Evolutionary conservation across 2,888 invertebrate genomes (phyloP), one percentile per base, ranked within the genome.

Genomic region (Tiliacea citrago): DNA sequence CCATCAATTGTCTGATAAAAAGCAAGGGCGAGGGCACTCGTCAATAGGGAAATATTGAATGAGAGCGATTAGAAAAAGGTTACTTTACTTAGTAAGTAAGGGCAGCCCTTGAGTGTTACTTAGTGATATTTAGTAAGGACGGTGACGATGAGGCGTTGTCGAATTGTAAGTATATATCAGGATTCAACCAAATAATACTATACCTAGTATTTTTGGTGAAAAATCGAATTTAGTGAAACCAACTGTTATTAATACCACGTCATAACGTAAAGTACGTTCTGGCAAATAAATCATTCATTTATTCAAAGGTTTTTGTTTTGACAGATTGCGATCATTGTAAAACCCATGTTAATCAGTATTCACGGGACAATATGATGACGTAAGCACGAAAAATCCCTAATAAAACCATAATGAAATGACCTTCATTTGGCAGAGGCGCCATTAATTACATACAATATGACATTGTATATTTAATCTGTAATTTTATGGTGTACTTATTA

Each of bases 11-110:
- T 74, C 77, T 85, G 90, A 89, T 89, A 84, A 90, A 90, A 90
- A 90, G 81, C 90, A 90, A 90, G 88, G 90, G 77, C 90, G 75
- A 87, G 88, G 87, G 49, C 79, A 61, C 57, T 16, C 29, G 68
- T 51, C 68, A 29, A 67, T 60, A 60, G 81, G 69, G 65, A 81
- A 81, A 79, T 66, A 68, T 68, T 62, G 51, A 79, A 79, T 42
- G 57, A 53, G 42, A 71, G 7, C 49, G 57, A 83, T 79, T 78
- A 72, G 58, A 51, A 76, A 83, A 79, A 79, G 65, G 72, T 49
- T 65, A 66, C 18, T 42, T 57, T 57, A 66, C 39, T 49, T 12
- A 13, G 13, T 61, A 8, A 13, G 5, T 49, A 47, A 13, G 16
- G 57, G 53, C 21, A 24, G 82, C 57, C 78, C 58, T 79, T 80